Evolutionary conservation across 2,888 invertebrate genomes (phyloP), one percentile per base, ranked within the genome.

Genomic region (Thera britannica): DNA sequence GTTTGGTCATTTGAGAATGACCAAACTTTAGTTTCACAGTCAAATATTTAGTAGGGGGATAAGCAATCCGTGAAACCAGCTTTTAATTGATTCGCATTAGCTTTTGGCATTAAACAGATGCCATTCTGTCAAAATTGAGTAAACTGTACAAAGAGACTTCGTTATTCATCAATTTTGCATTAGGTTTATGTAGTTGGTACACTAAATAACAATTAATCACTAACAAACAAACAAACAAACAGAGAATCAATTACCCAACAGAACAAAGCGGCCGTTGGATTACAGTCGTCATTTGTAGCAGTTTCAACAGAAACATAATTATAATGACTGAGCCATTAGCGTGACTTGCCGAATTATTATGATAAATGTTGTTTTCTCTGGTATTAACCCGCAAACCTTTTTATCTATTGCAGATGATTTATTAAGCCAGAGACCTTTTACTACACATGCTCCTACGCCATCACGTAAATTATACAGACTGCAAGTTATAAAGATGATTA

Each of bases 231-330:
- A 59, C 62, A 66, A 63, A 62, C 66, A 59, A 52, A 55, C 52
- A 48, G 57, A 48, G 63, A 70, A 70, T 66, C 66, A 70, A 70
- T 66, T 70, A 70, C 54, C 23, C 23, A 54, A 38, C 52, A 55
- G 58, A 36, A 63, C 65, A 52, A 62, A 62, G 65, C 60, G 63
- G 41, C 52, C 44, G 51, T 23, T 63, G 49, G 62, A 51, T 58
- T 65, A 65, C 65, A 36, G 63, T n/a, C 52, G 52, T 63, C 60
- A 70, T 70, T 63, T 57, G 61, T 66, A 63, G 65, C 52, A 59
- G 56, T 66, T 62, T 62, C 67, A 60, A 58, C 68, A 44, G 57
- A 57, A 68, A 68, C 63, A 52, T 56, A 62, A 66, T 66, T 63
- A 66, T 60, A 57, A 62, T 56, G 12, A 62, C 52, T 36, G 51